phyloP scores from a whole-genome alignment of 92 coral and sea anemone genomes.

The Bergia sp. region DNA sequence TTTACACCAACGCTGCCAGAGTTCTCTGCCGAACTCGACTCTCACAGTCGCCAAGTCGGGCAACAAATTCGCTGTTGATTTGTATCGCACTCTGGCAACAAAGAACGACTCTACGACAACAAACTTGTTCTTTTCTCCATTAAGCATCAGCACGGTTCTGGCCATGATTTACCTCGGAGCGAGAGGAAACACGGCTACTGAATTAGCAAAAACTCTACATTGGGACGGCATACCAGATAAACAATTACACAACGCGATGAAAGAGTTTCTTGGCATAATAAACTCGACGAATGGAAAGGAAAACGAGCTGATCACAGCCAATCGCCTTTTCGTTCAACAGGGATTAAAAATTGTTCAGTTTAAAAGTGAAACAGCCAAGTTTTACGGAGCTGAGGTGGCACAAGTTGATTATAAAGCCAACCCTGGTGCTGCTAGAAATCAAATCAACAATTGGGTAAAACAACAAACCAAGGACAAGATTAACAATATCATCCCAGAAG shows the following conservation, averaged over 20 bases:
- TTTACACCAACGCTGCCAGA: too few species aligned
- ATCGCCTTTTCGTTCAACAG: slow-evolving; percentile 77
- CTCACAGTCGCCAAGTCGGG: slow-evolving; percentile 38
- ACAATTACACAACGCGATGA: slow-evolving; percentile 60
- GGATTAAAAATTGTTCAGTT: slow-evolving; percentile 68
- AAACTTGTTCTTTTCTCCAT: slow-evolving; percentile 88
- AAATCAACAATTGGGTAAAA: slow-evolving; percentile 84
- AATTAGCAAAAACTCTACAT: slow-evolving; percentile 64
- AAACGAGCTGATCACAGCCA: slow-evolving; percentile 75
- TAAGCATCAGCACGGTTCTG: slow-evolving; percentile 78
- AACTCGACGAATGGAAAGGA: slow-evolving; percentile 53
- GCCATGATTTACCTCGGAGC: slow-evolving; percentile 92
- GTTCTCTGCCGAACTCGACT: neutral
- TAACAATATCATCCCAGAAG: slow-evolving; percentile 69
- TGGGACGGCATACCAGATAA: slow-evolving; percentile 51
- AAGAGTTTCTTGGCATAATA: slow-evolving; percentile 59
- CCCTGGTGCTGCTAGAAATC: slow-evolving; percentile 68
- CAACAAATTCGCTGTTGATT: slow-evolving; percentile 67
- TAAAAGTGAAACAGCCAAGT: slow-evolving; percentile 51
- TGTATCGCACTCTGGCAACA: slow-evolving; percentile 52
- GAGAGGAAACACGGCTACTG: slow-evolving; percentile 80
- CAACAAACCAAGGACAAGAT: slow-evolving; percentile 80
- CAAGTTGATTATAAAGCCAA: slow-evolving; percentile 68
- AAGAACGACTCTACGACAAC: slow-evolving; percentile 20
- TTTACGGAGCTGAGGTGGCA: slow-evolving; percentile 74